Percentiles rank a stretch among this genome's conserved stretches.
These are phyloP conservation scores for Cyphomyrus plagiostoma DNA, from an alignment of 2,113 vertebrate genomes.

Conservation along the genomic window DNA sequence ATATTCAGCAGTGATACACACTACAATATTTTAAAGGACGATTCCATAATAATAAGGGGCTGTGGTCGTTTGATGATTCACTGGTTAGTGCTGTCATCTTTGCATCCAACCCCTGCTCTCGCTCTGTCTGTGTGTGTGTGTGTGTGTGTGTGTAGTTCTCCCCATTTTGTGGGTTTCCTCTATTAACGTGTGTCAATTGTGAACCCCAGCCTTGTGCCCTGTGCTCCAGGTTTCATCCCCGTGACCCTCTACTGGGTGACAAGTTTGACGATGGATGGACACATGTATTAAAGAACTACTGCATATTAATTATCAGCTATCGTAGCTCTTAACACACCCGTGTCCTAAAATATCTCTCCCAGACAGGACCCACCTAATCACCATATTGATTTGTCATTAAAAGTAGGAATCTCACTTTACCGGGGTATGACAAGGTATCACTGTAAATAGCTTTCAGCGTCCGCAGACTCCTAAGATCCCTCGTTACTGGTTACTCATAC, in stretches of 20 bases:
- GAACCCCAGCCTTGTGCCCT: not conserved
- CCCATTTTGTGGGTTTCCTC: not conserved
- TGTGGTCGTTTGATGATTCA: not conserved
- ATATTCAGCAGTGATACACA: not conserved
- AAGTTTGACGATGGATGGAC: not conserved
- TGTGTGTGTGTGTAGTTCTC: not conserved
- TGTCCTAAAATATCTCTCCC: slow-evolving; percentile 19
- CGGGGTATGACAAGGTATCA: not conserved
- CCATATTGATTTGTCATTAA: slow-evolving; percentile 52
- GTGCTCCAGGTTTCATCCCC: not conserved
- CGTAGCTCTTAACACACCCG: not conserved
- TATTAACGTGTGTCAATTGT: not conserved
- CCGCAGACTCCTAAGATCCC: not conserved
- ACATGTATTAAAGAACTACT: not conserved
- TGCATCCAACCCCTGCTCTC: not conserved
- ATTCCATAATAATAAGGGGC: not conserved
- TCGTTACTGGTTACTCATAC: not conserved
- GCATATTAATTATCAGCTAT: not conserved
- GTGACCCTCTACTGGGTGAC: not conserved
- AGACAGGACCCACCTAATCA: slow-evolving; percentile 35
- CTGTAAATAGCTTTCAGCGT: not conserved
- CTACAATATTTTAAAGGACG: not conserved
- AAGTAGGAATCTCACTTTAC: slow-evolving; percentile 19
- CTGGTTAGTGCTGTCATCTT: not conserved
- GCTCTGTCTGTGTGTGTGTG: not conserved